Conservation (phyloP, 2,888 invertebrate species). For the Callyntrura sp. region DNA sequence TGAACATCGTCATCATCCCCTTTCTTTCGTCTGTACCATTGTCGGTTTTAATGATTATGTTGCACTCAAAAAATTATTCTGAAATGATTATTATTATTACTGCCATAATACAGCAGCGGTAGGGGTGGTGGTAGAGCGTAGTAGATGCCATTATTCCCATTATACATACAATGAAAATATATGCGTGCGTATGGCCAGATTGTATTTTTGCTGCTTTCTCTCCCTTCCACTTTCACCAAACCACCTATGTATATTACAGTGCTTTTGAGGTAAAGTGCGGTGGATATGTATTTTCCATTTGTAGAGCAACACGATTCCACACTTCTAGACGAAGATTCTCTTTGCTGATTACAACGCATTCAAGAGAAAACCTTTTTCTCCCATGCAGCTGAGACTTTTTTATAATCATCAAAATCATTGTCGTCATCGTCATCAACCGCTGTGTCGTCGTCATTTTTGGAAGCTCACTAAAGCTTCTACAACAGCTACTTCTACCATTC, state of each 20-base stretch:
- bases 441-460: conserved; percentile 38
- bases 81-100: conserved; percentile 56
- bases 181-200: not conserved
- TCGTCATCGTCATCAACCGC: too few relatives aligned
- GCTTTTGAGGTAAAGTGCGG: not conserved
- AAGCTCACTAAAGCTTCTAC: conserved; percentile 14
- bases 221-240: not conserved
- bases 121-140: not conserved
- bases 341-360: conserved; percentile 26
- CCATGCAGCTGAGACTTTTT: conserved; percentile 48
- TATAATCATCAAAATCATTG: conserved; percentile 56
- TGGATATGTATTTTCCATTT: conserved; percentile 42
- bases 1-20: too few relatives aligned
- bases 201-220: not conserved
- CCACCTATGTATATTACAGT: conserved; percentile 10
- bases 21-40: too few relatives aligned
- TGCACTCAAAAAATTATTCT: conserved; percentile 62
- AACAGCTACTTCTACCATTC: too few relatives aligned
- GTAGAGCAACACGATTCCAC: conserved; percentile 26
- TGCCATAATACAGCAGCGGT: not conserved
- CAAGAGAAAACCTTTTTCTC: not conserved
- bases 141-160: not conserved
- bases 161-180: not conserved
- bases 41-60: conserved; percentile 58
- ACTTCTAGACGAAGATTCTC: conserved; percentile 5